phyloP scores from a whole-genome alignment of 2,888 invertebrate genomes.

The Lochmaea capreae region DNA sequence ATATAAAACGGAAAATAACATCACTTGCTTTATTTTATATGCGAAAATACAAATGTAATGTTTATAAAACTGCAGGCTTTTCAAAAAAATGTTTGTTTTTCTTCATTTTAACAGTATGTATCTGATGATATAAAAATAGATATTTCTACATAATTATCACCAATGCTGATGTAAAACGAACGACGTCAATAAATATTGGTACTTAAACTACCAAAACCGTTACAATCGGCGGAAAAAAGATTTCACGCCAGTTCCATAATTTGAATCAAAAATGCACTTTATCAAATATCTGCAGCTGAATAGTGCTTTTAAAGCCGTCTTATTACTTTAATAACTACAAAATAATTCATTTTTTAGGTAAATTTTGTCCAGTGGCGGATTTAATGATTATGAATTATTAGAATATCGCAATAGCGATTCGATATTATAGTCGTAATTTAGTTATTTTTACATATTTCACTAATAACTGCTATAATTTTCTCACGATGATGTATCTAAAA shows the following conservation, averaged over 20 bases:
- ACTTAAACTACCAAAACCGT: not conserved
- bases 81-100: constrained; percentile 6
- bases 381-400: no score
- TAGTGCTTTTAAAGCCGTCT: no score
- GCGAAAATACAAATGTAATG: not conserved
- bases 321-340: no score
- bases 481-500: no score
- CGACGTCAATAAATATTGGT: not conserved
- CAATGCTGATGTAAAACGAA: not conserved
- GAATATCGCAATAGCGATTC: no score
- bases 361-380: no score
- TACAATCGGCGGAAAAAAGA: no score
- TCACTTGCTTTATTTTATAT: not conserved
- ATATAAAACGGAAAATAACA: not conserved
- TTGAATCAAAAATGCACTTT: not conserved
- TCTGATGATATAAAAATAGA: constrained; percentile 14
- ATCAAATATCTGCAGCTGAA: no score
- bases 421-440: no score
- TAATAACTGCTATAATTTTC: no score
- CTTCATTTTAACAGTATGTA: not conserved
- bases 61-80: not conserved
- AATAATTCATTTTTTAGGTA: no score
- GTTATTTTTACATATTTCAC: no score
- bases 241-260: not conserved
- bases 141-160: constrained; percentile 1